These are phyloP conservation scores for Phaethornis superciliosus DNA, from an alignment of 2,113 vertebrate genomes.

Conservation along the genomic window DNA sequence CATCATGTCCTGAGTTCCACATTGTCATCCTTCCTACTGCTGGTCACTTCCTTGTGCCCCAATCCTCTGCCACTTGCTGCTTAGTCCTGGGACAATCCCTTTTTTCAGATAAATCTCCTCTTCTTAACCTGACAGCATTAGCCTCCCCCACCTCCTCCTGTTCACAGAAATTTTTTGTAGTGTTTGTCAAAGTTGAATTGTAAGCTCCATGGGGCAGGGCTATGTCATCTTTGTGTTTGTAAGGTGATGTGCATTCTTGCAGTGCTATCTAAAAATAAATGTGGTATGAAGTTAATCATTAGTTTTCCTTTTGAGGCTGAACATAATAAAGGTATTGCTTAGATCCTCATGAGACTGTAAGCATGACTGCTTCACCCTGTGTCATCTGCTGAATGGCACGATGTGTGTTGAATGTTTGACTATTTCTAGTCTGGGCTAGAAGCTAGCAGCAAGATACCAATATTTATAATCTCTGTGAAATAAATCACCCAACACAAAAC, in stretches of 20 bases:
- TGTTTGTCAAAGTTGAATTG: neutral
- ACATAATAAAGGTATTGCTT: neutral
- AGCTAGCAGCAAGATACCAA: neutral
- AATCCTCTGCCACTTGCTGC: neutral
- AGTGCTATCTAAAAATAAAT: slow-evolving; percentile 59
- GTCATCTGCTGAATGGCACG: neutral
- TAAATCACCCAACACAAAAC: too few relatives aligned
- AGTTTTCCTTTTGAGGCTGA: slow-evolving; percentile 10
- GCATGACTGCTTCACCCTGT: neutral
- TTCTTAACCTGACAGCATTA: neutral
- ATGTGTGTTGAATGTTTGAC: neutral
- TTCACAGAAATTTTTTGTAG: neutral
- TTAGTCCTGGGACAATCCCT: neutral
- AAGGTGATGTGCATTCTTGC: slow-evolving; percentile 38
- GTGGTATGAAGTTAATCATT: slow-evolving; percentile 38
- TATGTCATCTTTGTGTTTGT: slow-evolving; percentile 40
- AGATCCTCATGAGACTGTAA: neutral
- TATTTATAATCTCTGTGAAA: too few relatives aligned
- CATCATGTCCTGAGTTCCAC: neutral
- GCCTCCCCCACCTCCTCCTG: neutral
- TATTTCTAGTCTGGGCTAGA: neutral
- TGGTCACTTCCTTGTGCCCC: neutral
- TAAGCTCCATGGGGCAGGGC: neutral
- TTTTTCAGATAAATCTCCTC: neutral
- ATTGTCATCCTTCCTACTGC: neutral